phyloP scores from a whole-genome alignment of 2,113 vertebrate species.

The Turdus rufiventris region DNA sequence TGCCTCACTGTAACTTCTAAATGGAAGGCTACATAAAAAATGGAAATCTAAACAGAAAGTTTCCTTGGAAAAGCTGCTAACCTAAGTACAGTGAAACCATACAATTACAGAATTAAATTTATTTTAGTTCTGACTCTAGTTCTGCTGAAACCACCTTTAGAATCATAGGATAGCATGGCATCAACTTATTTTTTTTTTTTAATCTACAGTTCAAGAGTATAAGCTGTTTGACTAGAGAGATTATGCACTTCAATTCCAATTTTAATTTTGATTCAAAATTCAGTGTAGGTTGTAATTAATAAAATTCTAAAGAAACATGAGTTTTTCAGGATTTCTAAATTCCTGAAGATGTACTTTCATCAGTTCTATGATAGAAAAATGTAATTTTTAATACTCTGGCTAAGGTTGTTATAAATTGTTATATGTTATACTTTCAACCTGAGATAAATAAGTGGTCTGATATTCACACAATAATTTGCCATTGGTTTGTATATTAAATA shows the following conservation, averaged over 20 bases:
- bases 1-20: neutral
- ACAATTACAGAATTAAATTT: neutral
- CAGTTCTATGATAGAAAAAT: neutral
- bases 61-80: neutral
- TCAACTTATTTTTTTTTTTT: neutral
- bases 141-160: neutral
- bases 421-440: neutral
- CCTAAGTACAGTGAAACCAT: neutral
- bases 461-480: neutral
- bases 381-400: neutral
- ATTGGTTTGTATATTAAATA: neutral
- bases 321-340: neutral
- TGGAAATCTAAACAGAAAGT: neutral
- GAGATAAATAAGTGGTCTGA: neutral
- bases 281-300: neutral
- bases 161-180: neutral
- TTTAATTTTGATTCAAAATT: neutral
- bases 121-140: neutral
- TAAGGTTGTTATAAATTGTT: neutral
- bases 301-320: neutral
- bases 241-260: neutral
- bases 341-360: neutral
- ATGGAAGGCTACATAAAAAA: neutral
- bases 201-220: neutral
- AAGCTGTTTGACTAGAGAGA: neutral